These are phyloP conservation scores for Ammospiza nelsoni DNA, from an alignment of 2,113 vertebrate species.

Conservation along the genomic window DNA sequence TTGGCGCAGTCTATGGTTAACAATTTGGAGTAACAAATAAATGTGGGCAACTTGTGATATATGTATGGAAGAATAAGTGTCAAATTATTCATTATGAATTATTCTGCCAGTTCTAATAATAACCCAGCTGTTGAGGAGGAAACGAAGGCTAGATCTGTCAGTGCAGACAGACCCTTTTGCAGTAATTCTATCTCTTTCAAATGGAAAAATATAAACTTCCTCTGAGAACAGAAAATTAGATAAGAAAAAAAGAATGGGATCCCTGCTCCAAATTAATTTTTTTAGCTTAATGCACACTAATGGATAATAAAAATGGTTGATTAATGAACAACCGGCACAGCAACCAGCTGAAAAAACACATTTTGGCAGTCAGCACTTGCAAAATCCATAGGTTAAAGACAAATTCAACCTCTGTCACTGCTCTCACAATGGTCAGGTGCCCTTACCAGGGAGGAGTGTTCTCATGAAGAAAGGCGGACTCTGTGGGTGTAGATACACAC, in stretches of 20 bases:
- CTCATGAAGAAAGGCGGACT: not conserved
- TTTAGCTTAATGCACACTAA: conserved; percentile 63
- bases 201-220: conserved; percentile 53
- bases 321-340: not conserved
- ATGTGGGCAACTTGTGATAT: conserved; percentile 42
- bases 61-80: conserved; percentile 49
- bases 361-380: conserved; percentile 37
- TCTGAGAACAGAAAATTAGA: conserved; percentile 65
- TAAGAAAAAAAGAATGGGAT: conserved; percentile 66
- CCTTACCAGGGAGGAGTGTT: not conserved
- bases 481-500: not conserved
- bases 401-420: conserved; percentile 12
- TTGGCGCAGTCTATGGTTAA: conserved; percentile 39
- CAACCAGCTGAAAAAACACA: conserved; percentile 52
- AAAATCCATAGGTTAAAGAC: conserved; percentile 48
- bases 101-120: conserved; percentile 64
- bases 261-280: conserved; percentile 42
- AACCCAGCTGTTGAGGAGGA: conserved; percentile 36
- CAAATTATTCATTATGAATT: conserved; percentile 70
- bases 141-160: conserved; percentile 22
- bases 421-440: not conserved
- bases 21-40: conserved; percentile 58
- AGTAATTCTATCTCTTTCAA: conserved; percentile 56
- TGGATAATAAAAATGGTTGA: conserved; percentile 68
- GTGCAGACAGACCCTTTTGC: conserved; percentile 23